Conservation (phyloP, 2,113 vertebrate genomes). For the Pavo muticus region DNA sequence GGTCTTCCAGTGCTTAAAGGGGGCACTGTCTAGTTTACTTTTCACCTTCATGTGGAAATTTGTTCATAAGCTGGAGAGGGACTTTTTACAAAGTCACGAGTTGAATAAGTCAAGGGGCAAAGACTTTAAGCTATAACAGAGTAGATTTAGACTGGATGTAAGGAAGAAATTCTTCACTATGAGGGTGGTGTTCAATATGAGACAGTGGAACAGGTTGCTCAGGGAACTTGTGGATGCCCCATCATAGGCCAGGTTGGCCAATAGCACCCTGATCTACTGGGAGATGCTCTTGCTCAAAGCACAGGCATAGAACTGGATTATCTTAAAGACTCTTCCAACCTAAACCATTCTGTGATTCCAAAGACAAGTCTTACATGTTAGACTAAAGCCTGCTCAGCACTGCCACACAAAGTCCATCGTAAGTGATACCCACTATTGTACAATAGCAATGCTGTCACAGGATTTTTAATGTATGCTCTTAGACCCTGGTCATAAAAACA, state of each 20-base stretch:
- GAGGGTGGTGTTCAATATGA: not conserved
- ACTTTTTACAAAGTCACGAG: not conserved
- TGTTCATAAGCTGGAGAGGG: not conserved
- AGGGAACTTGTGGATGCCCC: too few relatives aligned
- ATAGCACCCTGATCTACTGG: not conserved
- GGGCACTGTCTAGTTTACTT: not conserved
- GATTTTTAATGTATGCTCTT: not conserved
- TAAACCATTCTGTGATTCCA: not conserved
- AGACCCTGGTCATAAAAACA: not conserved
- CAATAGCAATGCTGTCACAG: rapidly evolving
- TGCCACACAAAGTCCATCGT: not conserved
- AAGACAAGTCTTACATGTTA: not conserved
- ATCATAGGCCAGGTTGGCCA: not conserved
- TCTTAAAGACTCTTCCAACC: not conserved
- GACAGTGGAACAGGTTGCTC: not conserved
- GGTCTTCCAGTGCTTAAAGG: not conserved
- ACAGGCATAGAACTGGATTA: not conserved
- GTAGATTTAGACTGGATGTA: not conserved
- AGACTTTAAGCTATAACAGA: not conserved
- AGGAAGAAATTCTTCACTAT: not conserved
- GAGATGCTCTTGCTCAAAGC: too few relatives aligned
- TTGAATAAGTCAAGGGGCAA: too few relatives aligned
- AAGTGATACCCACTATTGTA: not conserved
- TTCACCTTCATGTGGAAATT: not conserved
- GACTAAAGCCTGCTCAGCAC: not conserved